phyloP scores from a whole-genome alignment of 2,113 vertebrate species.

The Oncorhynchus keta region DNA sequence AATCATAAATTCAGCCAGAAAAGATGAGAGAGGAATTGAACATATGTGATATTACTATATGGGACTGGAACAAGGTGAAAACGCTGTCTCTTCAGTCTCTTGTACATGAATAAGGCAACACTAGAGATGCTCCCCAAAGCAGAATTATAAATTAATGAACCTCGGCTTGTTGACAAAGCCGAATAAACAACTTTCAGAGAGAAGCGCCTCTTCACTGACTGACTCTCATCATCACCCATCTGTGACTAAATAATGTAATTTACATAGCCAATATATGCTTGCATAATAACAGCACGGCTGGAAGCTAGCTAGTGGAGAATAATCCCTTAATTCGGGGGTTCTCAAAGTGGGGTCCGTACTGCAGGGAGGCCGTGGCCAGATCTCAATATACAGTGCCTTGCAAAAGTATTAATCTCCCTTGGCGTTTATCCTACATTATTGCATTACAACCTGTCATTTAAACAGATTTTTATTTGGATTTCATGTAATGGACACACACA shows the following conservation, averaged over 20 bases:
- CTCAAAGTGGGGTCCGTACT: no score
- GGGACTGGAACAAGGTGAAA: not conserved
- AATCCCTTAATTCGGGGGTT: conserved; percentile 3
- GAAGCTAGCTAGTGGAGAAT: conserved; percentile 16
- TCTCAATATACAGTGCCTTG: no score
- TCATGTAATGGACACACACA: no score
- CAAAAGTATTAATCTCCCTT: no score
- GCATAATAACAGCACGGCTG: conserved; percentile 14
- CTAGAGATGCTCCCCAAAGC: conserved; percentile 31
- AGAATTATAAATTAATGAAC: conserved; percentile 47
- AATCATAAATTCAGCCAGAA: no score
- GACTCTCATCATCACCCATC: conserved; percentile 2
- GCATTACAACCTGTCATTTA: no score
- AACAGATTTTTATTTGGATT: no score
- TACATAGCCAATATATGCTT: conserved; percentile 21
- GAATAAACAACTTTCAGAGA: conserved; percentile 11
- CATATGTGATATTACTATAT: no score
- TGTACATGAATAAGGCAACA: conserved; percentile 8
- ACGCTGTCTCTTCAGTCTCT: not conserved
- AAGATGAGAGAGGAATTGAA: no score
- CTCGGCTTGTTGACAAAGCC: conserved; percentile 32
- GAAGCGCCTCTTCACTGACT: not conserved
- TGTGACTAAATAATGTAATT: conserved; percentile 9
- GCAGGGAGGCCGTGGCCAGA: no score
- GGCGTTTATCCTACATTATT: no score